Base-by-base conservation (phyloP, 2,888 invertebrate species). In the Stenichneumon culpator region DNA sequence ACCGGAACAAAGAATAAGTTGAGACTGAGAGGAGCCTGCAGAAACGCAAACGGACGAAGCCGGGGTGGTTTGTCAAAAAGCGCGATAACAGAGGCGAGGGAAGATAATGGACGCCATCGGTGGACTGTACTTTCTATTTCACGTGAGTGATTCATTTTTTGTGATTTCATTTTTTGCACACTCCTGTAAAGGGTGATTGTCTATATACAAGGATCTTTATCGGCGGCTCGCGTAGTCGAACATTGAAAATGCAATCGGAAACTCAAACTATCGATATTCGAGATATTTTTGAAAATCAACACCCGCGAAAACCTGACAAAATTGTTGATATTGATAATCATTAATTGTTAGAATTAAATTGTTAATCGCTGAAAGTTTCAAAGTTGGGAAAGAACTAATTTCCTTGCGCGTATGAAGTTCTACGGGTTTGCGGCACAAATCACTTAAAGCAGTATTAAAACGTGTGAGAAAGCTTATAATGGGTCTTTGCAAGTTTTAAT, bases 41-140 rank as follows among this genome's bases (percentile, higher is more conserved):
- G 54, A 75, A 83, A 63, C 16, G 36, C 74, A 14, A 39, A 19
- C 60, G 63, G 52, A 22, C 79, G 67, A 83, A 79, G 67, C 65
- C 16, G 39, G 47, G 63, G 67, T 25, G 60, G 78, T 63, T 57
- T 79, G 79, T 79, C 82, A 74, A 82, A 84, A 36, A 73, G 82
- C 14, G 57, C 25, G 25, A 63, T 50, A 72, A 68, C 68, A 83
- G 80, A 60, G 87, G 86, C 82, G 90, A 92, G 81, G 84, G 86
- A 82, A 88, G 69, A 84, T 90, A 84, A 92, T 92, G 91, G 92
- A 92, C 84, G 91, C 91, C 78, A 88, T 92, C 81, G 87, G 92
- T 84, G 90, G 91, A 79, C 91, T 92, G 63, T 92, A 91, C 86
- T 90, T 91, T 87, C 88, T 92, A 70, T 90, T 91, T 87, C 91